Conservation (phyloP, 2,113 vertebrate species). For the Melanotaenia duboulayi region DNA sequence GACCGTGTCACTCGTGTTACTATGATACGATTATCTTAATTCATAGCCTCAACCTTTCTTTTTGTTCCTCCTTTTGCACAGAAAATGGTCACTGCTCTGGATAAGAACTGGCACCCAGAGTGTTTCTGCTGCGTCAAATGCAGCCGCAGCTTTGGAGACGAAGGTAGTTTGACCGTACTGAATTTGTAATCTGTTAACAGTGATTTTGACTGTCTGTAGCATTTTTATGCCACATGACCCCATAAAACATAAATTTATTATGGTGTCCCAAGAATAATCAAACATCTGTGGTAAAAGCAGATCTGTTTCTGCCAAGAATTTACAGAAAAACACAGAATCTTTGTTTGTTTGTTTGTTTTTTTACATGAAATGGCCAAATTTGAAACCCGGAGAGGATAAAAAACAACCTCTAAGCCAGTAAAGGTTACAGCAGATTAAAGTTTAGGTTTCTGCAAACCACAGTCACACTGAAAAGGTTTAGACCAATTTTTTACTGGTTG, state of each 20-base stretch:
- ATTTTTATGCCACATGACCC: not conserved
- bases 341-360: slow-evolving; percentile 6
- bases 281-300: not conserved
- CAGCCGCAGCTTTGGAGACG: slow-evolving; percentile 88
- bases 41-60: not conserved
- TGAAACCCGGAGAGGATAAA: not conserved
- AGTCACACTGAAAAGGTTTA: no score
- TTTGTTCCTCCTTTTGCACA: slow-evolving; percentile 49
- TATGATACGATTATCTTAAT: not conserved
- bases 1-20: not conserved
- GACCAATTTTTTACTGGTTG: not conserved
- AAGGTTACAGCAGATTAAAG: not conserved
- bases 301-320: not conserved
- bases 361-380: slow-evolving; percentile 15
- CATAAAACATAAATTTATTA: not conserved
- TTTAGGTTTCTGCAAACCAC: not conserved
- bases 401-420: not conserved
- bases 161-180: slow-evolving; percentile 81
- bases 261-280: not conserved
- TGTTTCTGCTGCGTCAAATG: slow-evolving; percentile 94
- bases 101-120: slow-evolving; percentile 94
- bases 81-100: slow-evolving; percentile 95
- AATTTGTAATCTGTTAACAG: not conserved
- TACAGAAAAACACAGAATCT: not conserved
- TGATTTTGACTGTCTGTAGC: not conserved